These are phyloP conservation scores for Ammodytes dubius DNA, from an alignment of 2,113 vertebrate genomes.

Conservation along the genomic window DNA sequence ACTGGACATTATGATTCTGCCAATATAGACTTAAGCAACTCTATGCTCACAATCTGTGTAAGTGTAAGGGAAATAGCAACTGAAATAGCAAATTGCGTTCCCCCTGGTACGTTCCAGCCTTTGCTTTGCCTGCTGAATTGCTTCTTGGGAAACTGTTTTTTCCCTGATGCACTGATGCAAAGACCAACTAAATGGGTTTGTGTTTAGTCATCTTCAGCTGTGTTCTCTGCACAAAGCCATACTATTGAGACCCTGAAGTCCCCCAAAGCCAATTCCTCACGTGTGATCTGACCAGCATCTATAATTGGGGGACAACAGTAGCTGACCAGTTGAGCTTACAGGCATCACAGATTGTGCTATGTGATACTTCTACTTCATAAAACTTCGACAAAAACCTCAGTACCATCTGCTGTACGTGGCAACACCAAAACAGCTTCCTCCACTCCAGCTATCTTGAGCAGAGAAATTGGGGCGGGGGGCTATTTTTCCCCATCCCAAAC, in stretches of 20 bases:
- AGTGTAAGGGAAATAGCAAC: background rate
- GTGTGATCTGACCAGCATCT: background rate
- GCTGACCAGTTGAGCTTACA: background rate
- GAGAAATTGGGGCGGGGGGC: constrained; percentile 6
- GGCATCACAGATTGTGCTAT: constrained; percentile 30
- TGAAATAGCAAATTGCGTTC: background rate
- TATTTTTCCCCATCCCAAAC: constrained; percentile 27
- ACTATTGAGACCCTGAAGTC: background rate
- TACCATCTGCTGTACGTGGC: constrained; percentile 55
- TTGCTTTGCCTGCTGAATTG: background rate
- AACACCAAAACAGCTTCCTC: constrained; percentile 14
- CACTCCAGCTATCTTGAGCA: constrained; percentile 3
- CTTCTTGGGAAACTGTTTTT: background rate
- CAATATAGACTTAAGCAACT: background rate
- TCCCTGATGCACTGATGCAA: background rate
- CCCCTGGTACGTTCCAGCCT: background rate
- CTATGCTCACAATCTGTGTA: background rate
- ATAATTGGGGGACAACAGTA: background rate
- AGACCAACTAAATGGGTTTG: background rate
- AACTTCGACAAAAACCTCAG: constrained; percentile 37
- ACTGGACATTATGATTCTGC: background rate
- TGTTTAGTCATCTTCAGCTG: background rate
- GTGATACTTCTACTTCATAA: constrained; percentile 23
- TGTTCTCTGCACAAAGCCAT: background rate
- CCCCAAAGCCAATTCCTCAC: background rate